phyloP scores from a whole-genome alignment of 2,113 vertebrate species.

The Puntigrus tetrazona region DNA sequence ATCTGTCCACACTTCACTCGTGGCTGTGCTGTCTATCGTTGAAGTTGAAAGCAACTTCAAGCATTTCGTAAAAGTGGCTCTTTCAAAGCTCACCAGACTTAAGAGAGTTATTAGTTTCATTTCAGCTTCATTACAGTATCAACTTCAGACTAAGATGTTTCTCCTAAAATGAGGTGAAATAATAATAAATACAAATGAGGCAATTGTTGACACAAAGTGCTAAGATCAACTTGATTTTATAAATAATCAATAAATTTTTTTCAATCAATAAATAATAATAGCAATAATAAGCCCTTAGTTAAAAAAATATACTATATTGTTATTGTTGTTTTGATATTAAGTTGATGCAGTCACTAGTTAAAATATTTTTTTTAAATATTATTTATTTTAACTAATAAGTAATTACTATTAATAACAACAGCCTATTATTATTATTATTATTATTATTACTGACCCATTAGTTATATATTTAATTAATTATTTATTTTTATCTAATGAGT shows the following conservation, averaged over 20 bases:
- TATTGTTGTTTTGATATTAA: background rate
- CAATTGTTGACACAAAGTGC: background rate
- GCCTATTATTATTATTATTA: no score
- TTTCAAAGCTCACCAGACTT: background rate
- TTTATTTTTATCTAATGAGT: no score
- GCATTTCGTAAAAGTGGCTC: background rate
- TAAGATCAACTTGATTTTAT: background rate
- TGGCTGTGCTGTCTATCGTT: background rate
- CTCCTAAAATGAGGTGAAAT: background rate
- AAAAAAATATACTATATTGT: background rate
- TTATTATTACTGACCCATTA: no score
- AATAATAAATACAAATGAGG: background rate
- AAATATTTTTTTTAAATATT: no score
- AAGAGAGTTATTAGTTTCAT: background rate
- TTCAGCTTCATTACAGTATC: background rate
- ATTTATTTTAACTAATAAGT: background rate
- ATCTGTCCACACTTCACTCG: background rate
- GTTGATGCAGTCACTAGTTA: no score
- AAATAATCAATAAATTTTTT: no score
- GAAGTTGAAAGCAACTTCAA: background rate
- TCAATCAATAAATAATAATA: no score
- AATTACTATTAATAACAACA: no score
- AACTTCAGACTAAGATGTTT: background rate
- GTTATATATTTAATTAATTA: no score
- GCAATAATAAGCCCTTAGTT: background rate